Evolutionary conservation across 2,797 vertebrate genomes (phyloP), one percentile per base, ranked within the genome.

Genomic region (Acanthopagrus latus): DNA sequence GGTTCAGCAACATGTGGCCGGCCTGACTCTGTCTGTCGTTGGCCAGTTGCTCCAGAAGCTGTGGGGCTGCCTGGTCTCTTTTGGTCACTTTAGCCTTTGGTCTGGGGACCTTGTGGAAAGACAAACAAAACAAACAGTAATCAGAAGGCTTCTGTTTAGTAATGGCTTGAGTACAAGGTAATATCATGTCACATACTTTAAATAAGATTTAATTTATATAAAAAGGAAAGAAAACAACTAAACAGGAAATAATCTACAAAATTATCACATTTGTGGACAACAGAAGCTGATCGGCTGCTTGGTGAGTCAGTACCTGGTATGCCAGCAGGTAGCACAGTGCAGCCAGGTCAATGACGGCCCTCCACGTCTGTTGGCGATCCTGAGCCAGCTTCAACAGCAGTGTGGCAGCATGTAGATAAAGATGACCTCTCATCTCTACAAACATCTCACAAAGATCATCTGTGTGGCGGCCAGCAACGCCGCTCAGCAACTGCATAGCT

Each of bases 21-120:
- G 98, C 97, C 71, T 99, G 98, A 94, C 98, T 99, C 86, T 97
- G 96, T 46, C 98, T 94, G 91, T 99, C 97, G 77, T 89, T 97
- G 66, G 97, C 96, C 89, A 99, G 91, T 43, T 95, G 89, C 89
- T 98, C 97, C 68, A 99, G 74, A 58, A 93, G 80, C 75, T 95
- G 96, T 54, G 95, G 96, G 62, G 93, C 88, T 0, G 88, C 64
- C 58, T 94, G 95, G 75, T 98, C 97, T 81, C 95, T 95, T 86
- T 98, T 99, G 81, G 96, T 95, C 83, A 95, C 87, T 93, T 97
- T 98, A 69, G 90, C 85, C 93, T 97, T 99, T 88, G 97, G 96
- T 95, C 95, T 96, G 73, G 96, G 96, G 80, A 96, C 93, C 98
- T 99, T 82, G 38, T 72, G 55, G 20, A 86, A 80, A 65, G 59